Evolutionary conservation across 2,888 invertebrate species (phyloP).

Genomic region (Heliconius sara): DNA sequence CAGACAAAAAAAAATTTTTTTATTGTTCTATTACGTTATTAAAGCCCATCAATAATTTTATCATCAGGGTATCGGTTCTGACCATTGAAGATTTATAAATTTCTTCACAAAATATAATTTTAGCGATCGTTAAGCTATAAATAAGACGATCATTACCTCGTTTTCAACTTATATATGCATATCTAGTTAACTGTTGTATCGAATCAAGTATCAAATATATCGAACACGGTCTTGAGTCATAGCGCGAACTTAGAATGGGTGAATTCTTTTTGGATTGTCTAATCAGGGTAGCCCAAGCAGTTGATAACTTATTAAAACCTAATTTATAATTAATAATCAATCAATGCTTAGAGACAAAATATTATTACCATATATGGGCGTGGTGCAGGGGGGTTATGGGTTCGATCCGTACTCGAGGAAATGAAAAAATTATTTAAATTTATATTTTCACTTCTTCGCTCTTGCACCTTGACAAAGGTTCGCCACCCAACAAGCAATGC

Average conservation of each 20-base stretch:
- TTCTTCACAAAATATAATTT: background rate
- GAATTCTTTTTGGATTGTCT: conserved; percentile 60
- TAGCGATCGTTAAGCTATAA: conserved; percentile 27
- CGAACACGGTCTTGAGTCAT: conserved; percentile 54
- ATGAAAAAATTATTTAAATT: too few species aligned
- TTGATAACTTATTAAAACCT: conserved; percentile 65
- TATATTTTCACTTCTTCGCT: too few species aligned
- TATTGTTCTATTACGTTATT: too few species aligned
- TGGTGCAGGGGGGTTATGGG: too few species aligned
- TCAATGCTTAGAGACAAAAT: too few species aligned
- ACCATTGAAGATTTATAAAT: background rate
- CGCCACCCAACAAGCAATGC: too few species aligned
- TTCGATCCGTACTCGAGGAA: too few species aligned
- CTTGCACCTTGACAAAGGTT: too few species aligned
- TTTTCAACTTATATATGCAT: conserved; percentile 45
- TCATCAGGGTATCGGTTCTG: background rate
- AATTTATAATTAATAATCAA: conserved; percentile 7
- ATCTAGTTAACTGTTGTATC: conserved; percentile 51
- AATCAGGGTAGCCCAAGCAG: conserved; percentile 66
- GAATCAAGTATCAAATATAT: conserved; percentile 51
- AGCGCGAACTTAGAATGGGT: conserved; percentile 61
- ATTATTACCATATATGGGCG: too few species aligned
- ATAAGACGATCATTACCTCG: conserved; percentile 42
- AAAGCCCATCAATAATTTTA: too few species aligned
- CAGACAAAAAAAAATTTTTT: too few species aligned